A percentile compares a stretch with the other conserved stretches of the same genome.
These are phyloP conservation scores for Lepus oiostolus DNA, from an alignment of 2,797 vertebrate genomes.

Conservation along the genomic window DNA sequence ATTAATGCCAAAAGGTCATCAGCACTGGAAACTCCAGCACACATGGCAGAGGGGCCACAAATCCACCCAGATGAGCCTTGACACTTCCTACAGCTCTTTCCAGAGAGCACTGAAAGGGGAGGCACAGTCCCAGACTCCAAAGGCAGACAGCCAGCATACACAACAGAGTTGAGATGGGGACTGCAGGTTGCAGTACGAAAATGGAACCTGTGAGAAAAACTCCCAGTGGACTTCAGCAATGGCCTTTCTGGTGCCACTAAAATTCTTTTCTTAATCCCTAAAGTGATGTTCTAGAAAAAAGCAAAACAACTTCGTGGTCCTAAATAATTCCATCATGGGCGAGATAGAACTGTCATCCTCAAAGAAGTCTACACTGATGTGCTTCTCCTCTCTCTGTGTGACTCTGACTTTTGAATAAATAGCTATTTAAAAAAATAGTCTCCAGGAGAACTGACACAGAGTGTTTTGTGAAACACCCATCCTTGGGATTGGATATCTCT, in stretches of 20 bases:
- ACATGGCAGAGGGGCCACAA: fast-evolving
- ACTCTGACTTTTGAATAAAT: neutral
- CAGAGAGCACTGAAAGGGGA: neutral
- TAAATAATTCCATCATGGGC: neutral
- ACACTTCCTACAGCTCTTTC: neutral
- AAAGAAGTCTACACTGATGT: neutral
- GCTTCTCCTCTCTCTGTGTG: neutral
- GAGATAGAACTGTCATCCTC: neutral
- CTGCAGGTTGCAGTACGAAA: neutral
- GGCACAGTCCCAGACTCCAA: neutral
- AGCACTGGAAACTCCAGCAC: neutral
- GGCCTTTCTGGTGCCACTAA: neutral
- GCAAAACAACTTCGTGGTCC: neutral
- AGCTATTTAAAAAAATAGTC: neutral
- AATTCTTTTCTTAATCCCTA: neutral
- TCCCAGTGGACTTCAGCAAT: neutral
- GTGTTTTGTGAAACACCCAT: neutral
- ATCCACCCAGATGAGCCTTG: neutral
- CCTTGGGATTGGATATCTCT: neutral
- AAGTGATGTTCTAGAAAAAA: neutral
- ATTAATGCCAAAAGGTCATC: neutral
- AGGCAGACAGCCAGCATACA: neutral
- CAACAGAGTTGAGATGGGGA: neutral
- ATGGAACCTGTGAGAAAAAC: neutral
- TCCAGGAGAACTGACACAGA: neutral